Evolutionary conservation across 2,113 vertebrate genomes (phyloP).

Genomic region (Brienomyrus brachyistius): DNA sequence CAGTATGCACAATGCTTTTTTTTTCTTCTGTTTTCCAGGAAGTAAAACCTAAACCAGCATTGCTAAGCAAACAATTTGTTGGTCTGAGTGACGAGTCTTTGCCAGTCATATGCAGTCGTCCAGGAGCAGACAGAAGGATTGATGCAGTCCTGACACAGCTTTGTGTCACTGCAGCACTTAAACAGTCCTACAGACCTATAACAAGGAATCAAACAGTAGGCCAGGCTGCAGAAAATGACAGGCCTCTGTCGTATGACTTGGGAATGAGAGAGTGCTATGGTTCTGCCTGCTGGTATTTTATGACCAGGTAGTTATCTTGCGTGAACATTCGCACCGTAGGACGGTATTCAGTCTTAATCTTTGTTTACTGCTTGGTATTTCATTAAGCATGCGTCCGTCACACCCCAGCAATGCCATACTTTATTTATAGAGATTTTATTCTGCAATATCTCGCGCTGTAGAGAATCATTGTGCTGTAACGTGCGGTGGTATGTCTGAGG

Average conservation of each 20-base stretch:
- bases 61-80: background rate
- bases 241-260: background rate
- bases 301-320: background rate
- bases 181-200: background rate
- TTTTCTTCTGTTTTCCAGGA: background rate
- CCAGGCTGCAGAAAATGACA: background rate
- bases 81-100: background rate
- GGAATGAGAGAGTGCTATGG: background rate
- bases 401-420: background rate
- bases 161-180: background rate
- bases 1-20: background rate
- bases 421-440: background rate
- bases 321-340: background rate
- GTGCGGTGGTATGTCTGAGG: background rate
- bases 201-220: background rate
- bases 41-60: background rate
- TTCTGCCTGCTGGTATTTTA: background rate
- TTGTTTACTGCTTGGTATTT: background rate
- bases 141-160: too few relatives aligned
- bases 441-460: background rate
- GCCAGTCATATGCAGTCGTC: background rate
- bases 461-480: background rate
- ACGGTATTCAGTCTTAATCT: background rate
- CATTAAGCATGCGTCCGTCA: background rate
- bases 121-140: background rate